Evolutionary conservation across 2,888 invertebrate species (phyloP).

Genomic region (Drosophila formosana): DNA sequence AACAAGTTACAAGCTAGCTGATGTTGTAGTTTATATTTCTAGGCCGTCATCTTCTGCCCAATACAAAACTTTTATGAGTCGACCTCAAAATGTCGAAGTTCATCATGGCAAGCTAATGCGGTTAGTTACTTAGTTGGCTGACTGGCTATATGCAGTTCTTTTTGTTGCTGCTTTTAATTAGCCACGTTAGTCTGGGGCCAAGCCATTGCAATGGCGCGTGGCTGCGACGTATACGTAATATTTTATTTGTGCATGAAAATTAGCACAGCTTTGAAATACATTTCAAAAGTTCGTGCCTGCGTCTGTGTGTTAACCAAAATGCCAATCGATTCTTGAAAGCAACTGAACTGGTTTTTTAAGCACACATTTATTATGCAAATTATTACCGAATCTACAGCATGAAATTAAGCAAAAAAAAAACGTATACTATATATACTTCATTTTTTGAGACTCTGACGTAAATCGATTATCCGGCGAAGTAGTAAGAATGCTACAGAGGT

Average conservation of each 20-base stretch:
- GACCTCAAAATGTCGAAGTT: conserved; percentile 75
- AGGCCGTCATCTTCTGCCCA: conserved; percentile 55
- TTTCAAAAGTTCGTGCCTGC: conserved; percentile 32
- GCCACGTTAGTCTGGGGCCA: conserved; percentile 37
- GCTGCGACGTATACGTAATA: conserved; percentile 65
- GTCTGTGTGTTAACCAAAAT: conserved; percentile 33
- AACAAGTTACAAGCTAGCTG: conserved; percentile 68
- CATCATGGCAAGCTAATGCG: conserved; percentile 37
- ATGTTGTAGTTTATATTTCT: conserved; percentile 55
- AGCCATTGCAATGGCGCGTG: conserved; percentile 43
- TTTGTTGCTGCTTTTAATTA: conserved; percentile 59
- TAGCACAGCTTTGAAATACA: conserved; percentile 59
- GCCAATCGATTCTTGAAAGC: conserved; percentile 59
- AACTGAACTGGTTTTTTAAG: conserved; percentile 67
- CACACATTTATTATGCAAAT: conserved; percentile 62
- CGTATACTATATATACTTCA: conserved; percentile 8
- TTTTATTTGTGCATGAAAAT: conserved; percentile 60
- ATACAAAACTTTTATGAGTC: conserved; percentile 29
- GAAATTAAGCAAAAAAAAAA: conserved; percentile 25
- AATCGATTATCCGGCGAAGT: conserved; percentile 31
- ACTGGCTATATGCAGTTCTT: conserved; percentile 30
- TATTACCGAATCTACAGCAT: conserved; percentile 45
- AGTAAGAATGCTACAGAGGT: conserved; percentile 27
- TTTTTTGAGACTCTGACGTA: conserved; percentile 46
- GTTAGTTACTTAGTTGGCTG: conserved; percentile 12